Evolutionary conservation across 2,888 invertebrate species (phyloP).

Genomic region (Gasteruption jaculator): DNA sequence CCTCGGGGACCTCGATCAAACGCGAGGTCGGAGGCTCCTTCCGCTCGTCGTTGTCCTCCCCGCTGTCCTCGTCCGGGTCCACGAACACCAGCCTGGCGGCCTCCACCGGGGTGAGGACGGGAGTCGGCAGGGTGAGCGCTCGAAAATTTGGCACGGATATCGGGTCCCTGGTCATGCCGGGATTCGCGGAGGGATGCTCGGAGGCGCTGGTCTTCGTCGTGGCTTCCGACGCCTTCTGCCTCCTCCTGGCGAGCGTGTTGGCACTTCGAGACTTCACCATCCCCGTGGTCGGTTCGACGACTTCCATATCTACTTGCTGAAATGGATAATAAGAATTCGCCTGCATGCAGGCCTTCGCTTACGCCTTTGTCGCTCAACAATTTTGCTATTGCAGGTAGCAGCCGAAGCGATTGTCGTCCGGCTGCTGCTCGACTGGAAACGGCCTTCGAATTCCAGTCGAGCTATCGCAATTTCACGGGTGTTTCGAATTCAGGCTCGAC

Average conservation of each 20-base stretch:
- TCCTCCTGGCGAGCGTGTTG: slow-evolving; percentile 47
- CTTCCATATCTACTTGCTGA: slow-evolving; percentile 49
- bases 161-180: slow-evolving; percentile 61
- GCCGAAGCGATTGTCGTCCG: too few species aligned
- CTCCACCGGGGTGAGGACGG: slow-evolving; percentile 65
- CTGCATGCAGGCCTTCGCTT: slow-evolving; percentile 35
- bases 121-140: slow-evolving; percentile 61
- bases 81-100: slow-evolving; percentile 67
- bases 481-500: too few species aligned
- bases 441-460: too few species aligned
- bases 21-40: slow-evolving; percentile 44
- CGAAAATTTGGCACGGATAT: slow-evolving; percentile 73
- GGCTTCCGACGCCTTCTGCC: slow-evolving; percentile 32
- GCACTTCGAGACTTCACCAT: slow-evolving; percentile 54
- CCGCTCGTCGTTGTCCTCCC: slow-evolving; percentile 46
- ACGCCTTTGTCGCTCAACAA: slow-evolving; percentile 1
- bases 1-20: slow-evolving; percentile 46
- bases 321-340: slow-evolving; percentile 50
- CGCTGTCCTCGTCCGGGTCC: slow-evolving; percentile 64
- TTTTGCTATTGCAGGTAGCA: too few species aligned
- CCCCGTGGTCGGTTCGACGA: slow-evolving; percentile 44
- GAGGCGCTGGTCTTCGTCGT: slow-evolving; percentile 47
- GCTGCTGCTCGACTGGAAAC: too few species aligned
- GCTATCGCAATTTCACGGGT: too few species aligned
- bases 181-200: slow-evolving; percentile 28